Evolutionary conservation across 2,797 vertebrate genomes (phyloP).

Genomic region (Gorsachius magnificus): DNA sequence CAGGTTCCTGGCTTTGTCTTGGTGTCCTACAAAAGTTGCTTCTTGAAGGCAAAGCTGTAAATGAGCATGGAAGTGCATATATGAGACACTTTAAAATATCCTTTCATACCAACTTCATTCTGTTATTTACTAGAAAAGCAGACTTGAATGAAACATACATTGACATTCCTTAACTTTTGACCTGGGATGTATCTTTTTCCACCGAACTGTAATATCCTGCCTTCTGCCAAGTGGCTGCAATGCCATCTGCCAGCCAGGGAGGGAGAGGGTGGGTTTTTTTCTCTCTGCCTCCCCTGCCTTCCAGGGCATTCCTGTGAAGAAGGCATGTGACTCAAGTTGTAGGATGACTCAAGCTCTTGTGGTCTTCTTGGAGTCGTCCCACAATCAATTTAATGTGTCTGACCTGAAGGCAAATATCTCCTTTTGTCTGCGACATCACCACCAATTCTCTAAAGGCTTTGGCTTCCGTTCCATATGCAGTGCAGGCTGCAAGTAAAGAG

Average conservation of each 20-base stretch:
- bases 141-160: neutral
- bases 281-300: neutral
- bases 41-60: neutral
- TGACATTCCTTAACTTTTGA: neutral
- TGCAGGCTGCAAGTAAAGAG: neutral
- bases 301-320: slow-evolving; percentile 36
- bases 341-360: slow-evolving; percentile 50
- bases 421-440: neutral
- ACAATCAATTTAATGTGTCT: slow-evolving; percentile 44
- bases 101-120: neutral
- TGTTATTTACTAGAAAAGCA: neutral
- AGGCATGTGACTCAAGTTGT: slow-evolving; percentile 29
- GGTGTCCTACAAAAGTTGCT: neutral
- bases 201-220: neutral
- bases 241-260: slow-evolving; percentile 20
- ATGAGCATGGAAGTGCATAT: neutral
- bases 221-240: neutral
- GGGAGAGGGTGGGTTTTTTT: neutral
- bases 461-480: neutral
- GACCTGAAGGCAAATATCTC: slow-evolving; percentile 24
- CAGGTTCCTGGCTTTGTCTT: neutral
- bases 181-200: neutral
- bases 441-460: neutral
- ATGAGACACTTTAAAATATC: neutral
- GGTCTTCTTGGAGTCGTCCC: slow-evolving; percentile 23